Conservation (phyloP, 2,888 invertebrate genomes). For the Tetragonula carbonaria region DNA sequence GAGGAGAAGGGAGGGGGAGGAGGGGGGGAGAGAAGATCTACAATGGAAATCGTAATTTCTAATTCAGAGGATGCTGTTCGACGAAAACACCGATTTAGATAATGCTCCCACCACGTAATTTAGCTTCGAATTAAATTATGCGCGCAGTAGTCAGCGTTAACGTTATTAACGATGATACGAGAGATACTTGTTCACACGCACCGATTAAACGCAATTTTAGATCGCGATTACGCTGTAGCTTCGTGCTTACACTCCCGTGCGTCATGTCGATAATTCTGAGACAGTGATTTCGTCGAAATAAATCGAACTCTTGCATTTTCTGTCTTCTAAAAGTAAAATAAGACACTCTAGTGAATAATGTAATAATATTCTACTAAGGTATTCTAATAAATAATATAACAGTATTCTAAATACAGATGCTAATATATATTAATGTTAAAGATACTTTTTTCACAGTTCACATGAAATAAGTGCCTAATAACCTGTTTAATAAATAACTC, state of each 20-base stretch:
- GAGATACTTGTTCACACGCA: slow-evolving; percentile 11
- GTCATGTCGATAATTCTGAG: background rate
- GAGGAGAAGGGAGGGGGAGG: accelerated
- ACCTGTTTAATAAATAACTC: no score
- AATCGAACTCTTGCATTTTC: background rate
- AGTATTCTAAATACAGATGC: no score
- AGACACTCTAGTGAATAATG: no score
- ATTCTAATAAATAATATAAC: no score
- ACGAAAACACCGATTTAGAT: slow-evolving; percentile 14
- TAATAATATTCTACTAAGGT: no score
- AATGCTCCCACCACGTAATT: slow-evolving; percentile 15
- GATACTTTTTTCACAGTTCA: no score
- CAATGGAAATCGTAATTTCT: slow-evolving; percentile 5
- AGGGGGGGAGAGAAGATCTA: background rate
- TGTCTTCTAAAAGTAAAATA: no score
- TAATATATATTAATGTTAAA: no score
- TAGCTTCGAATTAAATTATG: slow-evolving; percentile 20
- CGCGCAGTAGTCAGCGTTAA: slow-evolving; percentile 1
- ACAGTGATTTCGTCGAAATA: background rate
- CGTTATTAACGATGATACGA: slow-evolving; percentile 20
- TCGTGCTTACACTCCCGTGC: background rate
- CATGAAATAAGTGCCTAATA: no score
- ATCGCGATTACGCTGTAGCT: slow-evolving; percentile 4
- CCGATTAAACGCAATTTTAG: slow-evolving; percentile 15
- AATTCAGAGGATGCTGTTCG: slow-evolving; percentile 6